A percentile compares a stretch with the other conserved stretches of the same genome.
phyloP scores from a whole-genome alignment of 1,140 invertebrate genomes.

The Centruroides sculpturatus region DNA sequence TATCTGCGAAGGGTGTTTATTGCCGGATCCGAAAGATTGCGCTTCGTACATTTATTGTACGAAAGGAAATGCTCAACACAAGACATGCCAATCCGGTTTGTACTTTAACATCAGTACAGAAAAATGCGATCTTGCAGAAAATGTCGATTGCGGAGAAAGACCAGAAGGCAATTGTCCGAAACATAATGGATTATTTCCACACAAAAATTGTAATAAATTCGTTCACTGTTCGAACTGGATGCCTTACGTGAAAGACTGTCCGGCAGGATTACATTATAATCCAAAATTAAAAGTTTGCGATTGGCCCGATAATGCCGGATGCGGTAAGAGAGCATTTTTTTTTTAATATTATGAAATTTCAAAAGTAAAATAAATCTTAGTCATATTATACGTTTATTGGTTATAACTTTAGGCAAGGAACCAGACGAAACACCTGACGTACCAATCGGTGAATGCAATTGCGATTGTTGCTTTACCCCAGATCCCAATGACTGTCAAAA shows the following conservation, averaged over 20 bases:
- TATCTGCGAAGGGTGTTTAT: not conserved
- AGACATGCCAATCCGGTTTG: not conserved
- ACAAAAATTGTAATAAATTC: not conserved
- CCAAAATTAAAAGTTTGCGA: slow-evolving; percentile 17
- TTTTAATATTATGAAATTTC: too few relatives aligned
- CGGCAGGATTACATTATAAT: slow-evolving; percentile 19
- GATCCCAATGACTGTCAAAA: slow-evolving; percentile 1
- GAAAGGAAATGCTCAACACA: not conserved
- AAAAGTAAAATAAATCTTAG: too few relatives aligned
- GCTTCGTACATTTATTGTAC: not conserved
- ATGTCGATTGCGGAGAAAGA: slow-evolving; percentile 2
- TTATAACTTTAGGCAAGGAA: too few relatives aligned
- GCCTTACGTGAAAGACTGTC: slow-evolving; percentile 17
- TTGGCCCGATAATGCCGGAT: slow-evolving; percentile 18
- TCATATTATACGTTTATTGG: too few relatives aligned
- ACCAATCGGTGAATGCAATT: not conserved
- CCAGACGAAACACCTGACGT: not conserved
- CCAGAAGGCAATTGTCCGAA: too few relatives aligned
- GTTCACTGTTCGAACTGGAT: slow-evolving; percentile 20
- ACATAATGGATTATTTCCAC: not conserved
- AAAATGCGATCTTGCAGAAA: slow-evolving; percentile 5
- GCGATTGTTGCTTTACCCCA: not conserved
- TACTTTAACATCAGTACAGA: not conserved
- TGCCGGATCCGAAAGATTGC: slow-evolving; percentile 1
- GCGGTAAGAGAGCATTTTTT: slow-evolving; percentile 6